Base-by-base conservation (phyloP, 2,797 vertebrate species). In the Rhodeus uyekii region DNA sequence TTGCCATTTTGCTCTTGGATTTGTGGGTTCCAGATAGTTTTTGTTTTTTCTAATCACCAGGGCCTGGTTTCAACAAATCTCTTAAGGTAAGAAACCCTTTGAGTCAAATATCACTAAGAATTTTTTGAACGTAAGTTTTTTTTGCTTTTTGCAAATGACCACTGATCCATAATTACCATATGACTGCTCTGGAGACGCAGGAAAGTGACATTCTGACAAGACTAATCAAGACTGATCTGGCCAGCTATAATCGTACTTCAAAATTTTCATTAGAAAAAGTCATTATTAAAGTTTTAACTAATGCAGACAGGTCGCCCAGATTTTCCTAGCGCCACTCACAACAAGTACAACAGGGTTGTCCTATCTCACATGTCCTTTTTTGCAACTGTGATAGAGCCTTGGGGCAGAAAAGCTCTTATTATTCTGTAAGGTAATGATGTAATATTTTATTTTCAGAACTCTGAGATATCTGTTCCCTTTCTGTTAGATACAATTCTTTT, bases 281-380 rank as follows among this genome's bases (percentile, higher is more conserved):
- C 4, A 32, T 63, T 4, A 19, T 29, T 4, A 63, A 63, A n/a
- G n/a, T 73, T 10, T 44, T 38, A n/a, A 48, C 39, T 2, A 81
- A n/a, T 4, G n/a, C 5, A 36, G 50, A 46, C 1, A 38, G 12
- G 5, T 76, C 36, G 3, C 3, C 32, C 7, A 36, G 22, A 8
- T 42, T 76, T 8, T 16, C 10, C 8, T 44, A 71, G 2, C 38
- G 46, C 9, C 10, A 50, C 9, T 50, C 46, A 1, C n/a, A n/a
- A n/a, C n/a, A n/a, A n/a, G 78, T 80, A 4, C 65, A 27, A 7
- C 64, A 79, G 36, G 64, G 64, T 2, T 36, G 50, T 67, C 48
- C 77, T 48, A 8, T 27, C 34, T 71, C 9, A 1, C 16, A 48
- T 3, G 14, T 39, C 14, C 46, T 69, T 39, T 69, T 58, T 0